Evolutionary conservation across 2,888 invertebrate genomes (phyloP), one percentile per base, ranked within the genome.

Genomic region (Metellina segmentata): DNA sequence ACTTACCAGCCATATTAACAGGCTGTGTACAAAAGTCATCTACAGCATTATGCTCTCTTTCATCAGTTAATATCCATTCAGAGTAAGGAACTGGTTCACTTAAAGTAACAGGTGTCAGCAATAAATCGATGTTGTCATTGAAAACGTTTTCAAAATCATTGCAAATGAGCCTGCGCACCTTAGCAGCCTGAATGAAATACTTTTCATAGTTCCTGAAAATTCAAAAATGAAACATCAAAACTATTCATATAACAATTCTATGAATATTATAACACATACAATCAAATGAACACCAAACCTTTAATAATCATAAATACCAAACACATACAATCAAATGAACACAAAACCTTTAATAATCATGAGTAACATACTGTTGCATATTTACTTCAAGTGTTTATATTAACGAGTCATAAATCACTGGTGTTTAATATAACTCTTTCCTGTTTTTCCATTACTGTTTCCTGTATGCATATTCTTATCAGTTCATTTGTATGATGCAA

Each of bases 11-110:
- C 97, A 99, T 97, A 95, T 99, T 99, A 0, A 98, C 98, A 0
- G 99, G 97, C 94, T 98, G 98, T 0, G 99, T 99, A 94, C 98
- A 99, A 94, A 97, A 98, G 95, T 99, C 99, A 79, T 94, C 93
- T 75, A 97, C 96, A 0, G 97, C 97, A 95, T 98, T 97, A 94
- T 98, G 97, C 94, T 98, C 97, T 85, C 98, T 96, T 94, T 98
- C 98, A 94, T 98, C 97, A 93, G 96, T 96, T 78, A 94, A 91
- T 0, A 96, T 92, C 93, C 93, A 94, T 74, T 98, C 97, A n/a
- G 96, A 96, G 94, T 97, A 97, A 0, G 96, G 95, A 0, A 98
- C 98, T 0, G 99, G 98, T 94, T 97, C 97, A 0, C 97, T 96
- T 53, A 98, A 95, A 0, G 99, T 98, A 0, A 98, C 98, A 0